These are phyloP conservation scores for Psammodynastes pulverulentus DNA, from an alignment of 2,113 vertebrate genomes.

Conservation along the genomic window DNA sequence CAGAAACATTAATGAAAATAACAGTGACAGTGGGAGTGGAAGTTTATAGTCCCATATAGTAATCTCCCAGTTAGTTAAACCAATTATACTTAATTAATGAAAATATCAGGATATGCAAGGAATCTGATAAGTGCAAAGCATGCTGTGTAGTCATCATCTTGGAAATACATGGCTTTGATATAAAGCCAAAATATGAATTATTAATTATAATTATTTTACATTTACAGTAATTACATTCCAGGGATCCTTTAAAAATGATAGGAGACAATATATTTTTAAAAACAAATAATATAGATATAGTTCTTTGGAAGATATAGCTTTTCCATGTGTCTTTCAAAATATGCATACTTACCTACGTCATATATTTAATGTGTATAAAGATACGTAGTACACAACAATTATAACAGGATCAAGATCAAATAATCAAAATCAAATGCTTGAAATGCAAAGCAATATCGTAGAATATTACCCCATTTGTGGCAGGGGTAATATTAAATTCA, in stretches of 20 bases:
- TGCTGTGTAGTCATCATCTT: not conserved
- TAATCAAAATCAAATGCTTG: not conserved
- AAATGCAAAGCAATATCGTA: not conserved
- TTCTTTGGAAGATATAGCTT: not conserved
- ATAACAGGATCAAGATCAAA: not conserved
- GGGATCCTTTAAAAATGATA: accelerated
- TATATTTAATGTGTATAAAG: not conserved
- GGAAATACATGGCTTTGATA: not conserved
- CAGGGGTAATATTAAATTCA: not conserved
- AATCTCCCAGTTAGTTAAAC: not conserved
- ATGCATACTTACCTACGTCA: not conserved
- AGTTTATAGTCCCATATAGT: not conserved
- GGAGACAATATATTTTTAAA: not conserved
- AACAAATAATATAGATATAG: not conserved
- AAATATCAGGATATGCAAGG: not conserved
- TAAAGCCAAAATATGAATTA: not conserved
- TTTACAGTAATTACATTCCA: accelerated
- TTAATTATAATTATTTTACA: accelerated
- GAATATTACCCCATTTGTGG: not conserved
- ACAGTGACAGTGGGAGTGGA: not conserved
- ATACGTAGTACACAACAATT: not conserved
- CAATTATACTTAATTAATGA: not conserved
- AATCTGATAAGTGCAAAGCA: not conserved
- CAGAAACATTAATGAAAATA: not conserved
- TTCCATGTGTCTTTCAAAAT: not conserved